These are phyloP conservation scores for Thamnaconus septentrionalis DNA, from an alignment of 2,113 vertebrate genomes.

Conservation along the genomic window DNA sequence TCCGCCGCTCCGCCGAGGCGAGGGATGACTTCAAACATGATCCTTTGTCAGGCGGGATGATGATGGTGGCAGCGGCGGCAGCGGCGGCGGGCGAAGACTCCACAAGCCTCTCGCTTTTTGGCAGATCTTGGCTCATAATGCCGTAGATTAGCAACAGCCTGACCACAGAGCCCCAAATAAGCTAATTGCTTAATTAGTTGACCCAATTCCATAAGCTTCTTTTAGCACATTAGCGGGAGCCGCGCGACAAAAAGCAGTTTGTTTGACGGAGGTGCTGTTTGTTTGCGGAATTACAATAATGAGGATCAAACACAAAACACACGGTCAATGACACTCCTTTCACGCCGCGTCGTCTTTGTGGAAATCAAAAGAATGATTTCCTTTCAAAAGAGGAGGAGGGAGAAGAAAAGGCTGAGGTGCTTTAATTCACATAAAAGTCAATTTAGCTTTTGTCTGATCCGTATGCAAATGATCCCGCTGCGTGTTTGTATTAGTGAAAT, in stretches of 20 bases:
- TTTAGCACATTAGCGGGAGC: conserved; percentile 78
- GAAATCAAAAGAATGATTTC: too few relatives aligned
- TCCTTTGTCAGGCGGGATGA: conserved; percentile 66
- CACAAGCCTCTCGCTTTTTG: conserved; percentile 57
- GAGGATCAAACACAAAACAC: conserved; percentile 71
- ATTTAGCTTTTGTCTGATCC: conserved; percentile 30
- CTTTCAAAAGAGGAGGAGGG: too few relatives aligned
- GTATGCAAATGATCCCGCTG: conserved; percentile 20
- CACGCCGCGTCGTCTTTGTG: conserved; percentile 1
- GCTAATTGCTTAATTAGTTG: conserved; percentile 84
- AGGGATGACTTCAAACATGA: conserved; percentile 69
- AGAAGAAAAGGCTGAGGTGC: too few relatives aligned
- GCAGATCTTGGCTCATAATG: conserved; percentile 70
- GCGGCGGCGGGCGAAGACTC: conserved; percentile 19
- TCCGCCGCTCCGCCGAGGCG: conserved; percentile 53
- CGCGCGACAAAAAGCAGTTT: conserved; percentile 71
- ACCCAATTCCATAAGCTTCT: conserved; percentile 81
- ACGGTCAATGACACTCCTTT: conserved; percentile 54
- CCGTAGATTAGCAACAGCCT: conserved; percentile 74
- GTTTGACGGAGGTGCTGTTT: conserved; percentile 67
- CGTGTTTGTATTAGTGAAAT: conserved; percentile 34
- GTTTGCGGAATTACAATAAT: conserved; percentile 77
- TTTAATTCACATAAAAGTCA: conserved; percentile 1
- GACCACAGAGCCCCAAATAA: conserved; percentile 76
- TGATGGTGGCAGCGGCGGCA: background rate